These are phyloP conservation scores for Melinaea menophilus DNA, from an alignment of 2,888 invertebrate species.

Conservation along the genomic window DNA sequence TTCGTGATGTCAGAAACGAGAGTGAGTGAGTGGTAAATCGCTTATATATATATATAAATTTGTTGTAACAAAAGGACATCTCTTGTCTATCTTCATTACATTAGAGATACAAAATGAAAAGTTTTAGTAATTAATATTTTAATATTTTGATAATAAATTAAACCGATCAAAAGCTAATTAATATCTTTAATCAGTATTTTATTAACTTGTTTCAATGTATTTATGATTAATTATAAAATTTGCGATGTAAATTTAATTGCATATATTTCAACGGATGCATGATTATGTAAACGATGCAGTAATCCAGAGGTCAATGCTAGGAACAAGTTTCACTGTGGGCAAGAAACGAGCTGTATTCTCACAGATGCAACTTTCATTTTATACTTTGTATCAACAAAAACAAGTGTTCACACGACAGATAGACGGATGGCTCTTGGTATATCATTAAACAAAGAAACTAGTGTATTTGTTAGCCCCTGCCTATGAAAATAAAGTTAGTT, in stretches of 20 bases:
- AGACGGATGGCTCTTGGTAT: conserved; percentile 34
- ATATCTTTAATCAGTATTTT: too few species aligned
- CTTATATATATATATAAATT: too few species aligned
- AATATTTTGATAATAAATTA: too few species aligned
- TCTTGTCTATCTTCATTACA: too few species aligned
- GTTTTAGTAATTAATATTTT: too few species aligned
- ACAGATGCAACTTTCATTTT: conserved; percentile 75
- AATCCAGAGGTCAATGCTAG: conserved; percentile 59
- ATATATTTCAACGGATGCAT: conserved; percentile 8
- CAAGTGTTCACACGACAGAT: conserved; percentile 65
- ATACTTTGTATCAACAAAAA: conserved; percentile 58
- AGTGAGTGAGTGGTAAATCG: too few species aligned
- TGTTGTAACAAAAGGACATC: too few species aligned
- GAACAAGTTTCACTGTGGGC: conserved; percentile 59
- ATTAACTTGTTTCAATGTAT: too few species aligned
- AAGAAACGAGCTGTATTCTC: conserved; percentile 60
- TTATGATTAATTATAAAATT: too few species aligned
- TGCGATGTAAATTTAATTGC: background rate
- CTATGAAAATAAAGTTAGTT: conserved; percentile 16
- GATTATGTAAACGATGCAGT: conserved; percentile 27
- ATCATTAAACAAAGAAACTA: conserved; percentile 46
- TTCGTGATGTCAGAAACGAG: too few species aligned
- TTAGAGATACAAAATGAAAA: too few species aligned
- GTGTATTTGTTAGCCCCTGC: conserved; percentile 19
- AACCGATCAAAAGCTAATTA: too few species aligned